Evolutionary conservation across 2,113 vertebrate species (phyloP).

Genomic region (Amblyornis subalaris): DNA sequence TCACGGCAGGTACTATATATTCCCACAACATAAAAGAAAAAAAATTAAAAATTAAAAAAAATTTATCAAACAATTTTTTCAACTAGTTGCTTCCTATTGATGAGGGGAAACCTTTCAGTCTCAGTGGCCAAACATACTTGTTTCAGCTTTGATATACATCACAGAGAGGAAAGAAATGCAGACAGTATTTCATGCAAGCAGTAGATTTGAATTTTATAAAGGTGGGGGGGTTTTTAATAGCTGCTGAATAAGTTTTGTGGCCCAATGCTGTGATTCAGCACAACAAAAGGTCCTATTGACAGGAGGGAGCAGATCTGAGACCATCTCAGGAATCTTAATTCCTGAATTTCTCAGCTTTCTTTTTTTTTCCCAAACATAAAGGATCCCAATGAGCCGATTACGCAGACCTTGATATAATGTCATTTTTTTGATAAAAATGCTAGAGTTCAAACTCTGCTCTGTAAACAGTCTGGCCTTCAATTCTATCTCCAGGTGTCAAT

Average conservation of each 20-base stretch:
- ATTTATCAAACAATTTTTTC: rapidly evolving
- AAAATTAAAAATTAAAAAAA: not conserved
- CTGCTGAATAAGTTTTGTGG: not conserved
- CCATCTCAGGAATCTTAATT: not conserved
- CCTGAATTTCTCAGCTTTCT: not conserved
- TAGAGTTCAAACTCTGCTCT: not conserved
- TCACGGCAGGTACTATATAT: not conserved
- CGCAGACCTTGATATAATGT: not conserved
- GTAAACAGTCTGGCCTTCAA: not conserved
- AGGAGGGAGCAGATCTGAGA: not conserved
- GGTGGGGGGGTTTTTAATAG: not conserved
- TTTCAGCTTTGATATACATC: not conserved
- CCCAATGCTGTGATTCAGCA: not conserved
- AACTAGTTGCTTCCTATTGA: not conserved
- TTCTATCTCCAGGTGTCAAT: not conserved
- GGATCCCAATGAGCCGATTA: not conserved
- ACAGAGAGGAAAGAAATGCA: not conserved
- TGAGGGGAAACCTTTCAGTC: not conserved
- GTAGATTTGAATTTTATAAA: not conserved
- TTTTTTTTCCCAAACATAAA: not conserved
- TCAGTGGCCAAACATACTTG: not conserved
- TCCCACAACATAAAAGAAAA: not conserved
- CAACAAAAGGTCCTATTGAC: conserved; percentile 5
- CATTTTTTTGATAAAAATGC: not conserved
- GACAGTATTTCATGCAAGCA: not conserved